Evolutionary conservation across 2,113 vertebrate genomes (phyloP).

Genomic region (Hiodon tergisus): DNA sequence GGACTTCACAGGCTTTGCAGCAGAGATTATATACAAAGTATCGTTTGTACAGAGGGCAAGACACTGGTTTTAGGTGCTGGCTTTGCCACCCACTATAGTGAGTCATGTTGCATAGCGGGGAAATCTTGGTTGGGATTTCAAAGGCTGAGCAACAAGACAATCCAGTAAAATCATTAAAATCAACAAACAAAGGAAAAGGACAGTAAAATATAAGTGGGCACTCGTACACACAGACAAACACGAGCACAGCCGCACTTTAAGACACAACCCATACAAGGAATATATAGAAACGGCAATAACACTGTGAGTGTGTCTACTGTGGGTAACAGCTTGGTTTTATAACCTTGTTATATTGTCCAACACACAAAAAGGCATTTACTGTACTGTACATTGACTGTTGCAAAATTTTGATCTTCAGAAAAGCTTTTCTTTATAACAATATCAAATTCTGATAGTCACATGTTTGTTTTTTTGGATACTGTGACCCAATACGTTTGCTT

Average conservation of each 20-base stretch:
- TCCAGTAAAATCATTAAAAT: slow-evolving; percentile 66
- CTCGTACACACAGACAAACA: slow-evolving; percentile 45
- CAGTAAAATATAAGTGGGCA: slow-evolving; percentile 41
- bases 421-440: slow-evolving; percentile 9
- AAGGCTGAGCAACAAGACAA: slow-evolving; percentile 63
- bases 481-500: slow-evolving; percentile 14
- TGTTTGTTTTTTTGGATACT: slow-evolving; percentile 15
- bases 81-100: slow-evolving; percentile 61
- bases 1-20: slow-evolving; percentile 80
- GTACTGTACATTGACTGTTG: slow-evolving; percentile 45
- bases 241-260: slow-evolving; percentile 19
- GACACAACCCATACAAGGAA: slow-evolving; percentile 30
- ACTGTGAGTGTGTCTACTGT: slow-evolving; percentile 69
- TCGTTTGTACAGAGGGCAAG: slow-evolving; percentile 67
- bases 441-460: slow-evolving; percentile 9
- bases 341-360: slow-evolving; percentile 30
- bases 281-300: slow-evolving; percentile 65
- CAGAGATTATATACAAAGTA: slow-evolving; percentile 80
- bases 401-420: slow-evolving; percentile 48
- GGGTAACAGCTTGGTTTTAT: slow-evolving; percentile 55
- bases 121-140: slow-evolving; percentile 65
- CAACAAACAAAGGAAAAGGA: slow-evolving; percentile 47
- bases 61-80: slow-evolving; percentile 44
- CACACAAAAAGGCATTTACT: slow-evolving; percentile 50
- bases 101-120: slow-evolving; percentile 59